Evolutionary conservation across 2,888 invertebrate species (phyloP), one percentile per base, ranked within the genome.

Genomic region (Orchesella flavescens): DNA sequence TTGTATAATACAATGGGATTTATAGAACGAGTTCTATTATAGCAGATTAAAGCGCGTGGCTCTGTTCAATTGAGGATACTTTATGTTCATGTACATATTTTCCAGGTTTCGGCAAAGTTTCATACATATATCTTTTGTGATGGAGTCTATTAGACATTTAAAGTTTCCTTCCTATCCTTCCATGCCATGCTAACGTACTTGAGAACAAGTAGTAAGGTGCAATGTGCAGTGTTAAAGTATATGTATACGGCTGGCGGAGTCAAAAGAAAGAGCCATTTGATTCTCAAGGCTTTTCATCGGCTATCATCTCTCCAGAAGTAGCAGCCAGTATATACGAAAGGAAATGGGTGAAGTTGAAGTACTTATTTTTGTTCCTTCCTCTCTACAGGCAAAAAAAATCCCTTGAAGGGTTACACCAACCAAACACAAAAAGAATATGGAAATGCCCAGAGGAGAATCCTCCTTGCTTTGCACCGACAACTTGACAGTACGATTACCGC

Each of bases 361-460:
- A 12, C 49, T 44, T 72, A 72, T 61, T 24, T 55, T 53, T 23
- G 63, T 78, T 71, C 69, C 78, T 78, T 71, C 53, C 71, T 63
- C 34, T 75, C 21, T n/a, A 53, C n/a, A 61, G 63, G 23, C 49
- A 69, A 71, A 71, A 49, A 69, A 66, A 69, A 44, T 74, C 49
- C 75, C 72, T 80, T 23, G 68, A 74, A 81, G 74, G 81, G 74
- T 61, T 73, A n/a, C 73, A 10, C 49, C 10, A n/a, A 53, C 1
- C 23, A n/a, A 63, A 49, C 49, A 74, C 74, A 53, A 21, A 9
- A 1, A 65, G 23, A 53, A 24, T 12, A 66, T 69, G 59, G 61
- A 69, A 81, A 81, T 81, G 81, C 81, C 81, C 80, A 73, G 73
- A 73, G 80, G 80, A 66, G 34, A 80, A 72, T 57, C 34, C 66